Percentiles rank a stretch among this genome's conserved stretches.
phyloP scores from a whole-genome alignment of 2,797 vertebrate species.

The Miichthys miiuy region DNA sequence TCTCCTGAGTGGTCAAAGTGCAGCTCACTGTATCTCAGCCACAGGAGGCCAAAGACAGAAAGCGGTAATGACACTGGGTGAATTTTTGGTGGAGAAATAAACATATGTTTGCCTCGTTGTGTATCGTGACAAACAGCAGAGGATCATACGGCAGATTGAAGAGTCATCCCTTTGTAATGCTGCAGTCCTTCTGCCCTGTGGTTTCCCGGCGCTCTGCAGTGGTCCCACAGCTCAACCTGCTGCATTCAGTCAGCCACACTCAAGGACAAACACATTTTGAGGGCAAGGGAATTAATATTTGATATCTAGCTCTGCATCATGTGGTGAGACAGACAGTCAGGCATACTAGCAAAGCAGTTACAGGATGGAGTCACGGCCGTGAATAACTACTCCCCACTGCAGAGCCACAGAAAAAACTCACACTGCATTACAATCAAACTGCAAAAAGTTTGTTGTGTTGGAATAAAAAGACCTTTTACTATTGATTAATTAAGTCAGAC shows the following conservation, averaged over 20 bases:
- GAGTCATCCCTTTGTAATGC: constrained; percentile 18
- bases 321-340: constrained; percentile 65
- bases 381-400: constrained; percentile 50
- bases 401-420: constrained; percentile 14
- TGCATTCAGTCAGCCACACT: constrained; percentile 70
- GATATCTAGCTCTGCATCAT: constrained; percentile 76
- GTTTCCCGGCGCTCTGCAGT: constrained; percentile 59
- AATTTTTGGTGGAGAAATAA: constrained; percentile 8
- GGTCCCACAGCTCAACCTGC: constrained; percentile 64
- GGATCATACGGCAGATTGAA: neutral
- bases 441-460: neutral
- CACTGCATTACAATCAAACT: neutral
- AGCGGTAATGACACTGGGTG: neutral
- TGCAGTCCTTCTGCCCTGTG: constrained; percentile 41
- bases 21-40: constrained; percentile 4
- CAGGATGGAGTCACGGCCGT: constrained; percentile 34
- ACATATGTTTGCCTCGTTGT: constrained; percentile 13
- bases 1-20: constrained; percentile 16
- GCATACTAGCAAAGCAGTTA: constrained; percentile 31
- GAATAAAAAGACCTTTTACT: no score
- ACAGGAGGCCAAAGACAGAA: neutral
- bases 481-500: no score
- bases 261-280: constrained; percentile 74
- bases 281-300: constrained; percentile 79
- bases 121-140: constrained; percentile 25